These are phyloP conservation scores for Lasiurus borealis DNA, from an alignment of 2,113 vertebrate species.

Conservation along the genomic window DNA sequence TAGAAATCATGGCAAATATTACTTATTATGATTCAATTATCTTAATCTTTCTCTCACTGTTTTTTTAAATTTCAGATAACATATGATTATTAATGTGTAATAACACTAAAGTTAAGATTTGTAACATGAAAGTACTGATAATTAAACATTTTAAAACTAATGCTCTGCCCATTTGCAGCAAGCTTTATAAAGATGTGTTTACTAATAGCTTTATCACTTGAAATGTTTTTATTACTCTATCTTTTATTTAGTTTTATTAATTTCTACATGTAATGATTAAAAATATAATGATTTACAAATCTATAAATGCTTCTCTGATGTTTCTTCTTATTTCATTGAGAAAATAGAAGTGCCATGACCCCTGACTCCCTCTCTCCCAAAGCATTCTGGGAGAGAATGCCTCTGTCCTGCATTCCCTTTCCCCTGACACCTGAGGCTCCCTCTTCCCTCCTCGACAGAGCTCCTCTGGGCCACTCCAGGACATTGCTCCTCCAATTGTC, in stretches of 20 bases:
- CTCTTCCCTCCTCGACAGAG: background rate
- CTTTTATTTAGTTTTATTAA: conserved; percentile 31
- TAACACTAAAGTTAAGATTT: conserved; percentile 6
- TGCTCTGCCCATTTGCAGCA: background rate
- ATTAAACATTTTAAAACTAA: conserved; percentile 7
- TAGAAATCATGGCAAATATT: conserved; percentile 38
- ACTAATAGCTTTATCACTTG: background rate
- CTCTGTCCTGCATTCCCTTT: background rate
- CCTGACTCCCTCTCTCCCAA: background rate
- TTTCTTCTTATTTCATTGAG: background rate
- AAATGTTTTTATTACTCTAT: background rate
- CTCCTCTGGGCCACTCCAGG: background rate
- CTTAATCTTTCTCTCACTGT: conserved; percentile 38
- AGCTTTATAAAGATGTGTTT: background rate
- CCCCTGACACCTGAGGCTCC: too few species aligned
- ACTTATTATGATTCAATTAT: conserved; percentile 11
- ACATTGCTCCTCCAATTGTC: background rate
- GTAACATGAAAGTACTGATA: background rate
- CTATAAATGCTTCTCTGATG: background rate
- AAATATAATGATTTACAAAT: background rate
- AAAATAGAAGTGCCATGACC: background rate
- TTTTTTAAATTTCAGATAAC: background rate
- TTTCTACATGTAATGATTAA: background rate
- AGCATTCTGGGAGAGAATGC: too few species aligned
- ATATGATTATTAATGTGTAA: background rate